Percentiles rank a stretch among this genome's conserved stretches.
These are phyloP conservation scores for Gymnosoma rotundatum DNA, from an alignment of 2,888 invertebrate species.

Conservation along the genomic window DNA sequence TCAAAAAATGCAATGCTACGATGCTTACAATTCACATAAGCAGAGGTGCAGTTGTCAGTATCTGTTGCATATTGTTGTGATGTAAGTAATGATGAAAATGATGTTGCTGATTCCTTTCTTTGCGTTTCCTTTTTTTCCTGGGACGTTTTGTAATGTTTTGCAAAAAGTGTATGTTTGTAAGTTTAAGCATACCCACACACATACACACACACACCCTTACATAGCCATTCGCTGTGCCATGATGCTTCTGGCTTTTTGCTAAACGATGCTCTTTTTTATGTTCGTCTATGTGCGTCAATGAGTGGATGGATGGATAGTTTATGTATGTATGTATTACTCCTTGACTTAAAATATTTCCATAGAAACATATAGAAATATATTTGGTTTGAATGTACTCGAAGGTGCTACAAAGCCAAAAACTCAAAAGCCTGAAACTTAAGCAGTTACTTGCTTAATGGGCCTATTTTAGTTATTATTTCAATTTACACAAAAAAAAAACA, in stretches of 20 bases:
- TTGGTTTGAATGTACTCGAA: constrained; percentile 7
- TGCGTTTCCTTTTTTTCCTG: constrained; percentile 22
- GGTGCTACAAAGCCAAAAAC: constrained; percentile 35
- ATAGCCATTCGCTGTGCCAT: constrained; percentile 24
- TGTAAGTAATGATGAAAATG: constrained; percentile 37
- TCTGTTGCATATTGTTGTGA: constrained; percentile 57
- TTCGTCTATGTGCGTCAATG: constrained; percentile 20
- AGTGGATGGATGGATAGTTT: neutral
- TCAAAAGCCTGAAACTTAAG: constrained; percentile 66
- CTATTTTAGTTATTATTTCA: constrained; percentile 48
- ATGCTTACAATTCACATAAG: constrained; percentile 12
- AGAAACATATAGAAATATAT: constrained; percentile 4
- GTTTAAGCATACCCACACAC: constrained; percentile 11
- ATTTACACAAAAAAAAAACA: constrained; percentile 2
- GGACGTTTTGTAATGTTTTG: neutral
- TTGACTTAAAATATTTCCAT: constrained; percentile 3
- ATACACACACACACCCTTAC: neutral
- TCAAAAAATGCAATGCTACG: constrained; percentile 8
- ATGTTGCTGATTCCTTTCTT: constrained; percentile 30
- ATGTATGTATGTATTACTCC: neutral
- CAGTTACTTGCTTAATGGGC: constrained; percentile 68
- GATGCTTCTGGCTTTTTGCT: constrained; percentile 52
- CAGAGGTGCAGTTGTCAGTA: constrained; percentile 11
- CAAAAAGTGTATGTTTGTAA: constrained; percentile 43
- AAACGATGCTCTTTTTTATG: constrained; percentile 40